Percentiles rank a stretch among this genome's conserved stretches.
These are phyloP conservation scores for Rana temporaria DNA, from an alignment of 2,113 vertebrate genomes.

Conservation along the genomic window DNA sequence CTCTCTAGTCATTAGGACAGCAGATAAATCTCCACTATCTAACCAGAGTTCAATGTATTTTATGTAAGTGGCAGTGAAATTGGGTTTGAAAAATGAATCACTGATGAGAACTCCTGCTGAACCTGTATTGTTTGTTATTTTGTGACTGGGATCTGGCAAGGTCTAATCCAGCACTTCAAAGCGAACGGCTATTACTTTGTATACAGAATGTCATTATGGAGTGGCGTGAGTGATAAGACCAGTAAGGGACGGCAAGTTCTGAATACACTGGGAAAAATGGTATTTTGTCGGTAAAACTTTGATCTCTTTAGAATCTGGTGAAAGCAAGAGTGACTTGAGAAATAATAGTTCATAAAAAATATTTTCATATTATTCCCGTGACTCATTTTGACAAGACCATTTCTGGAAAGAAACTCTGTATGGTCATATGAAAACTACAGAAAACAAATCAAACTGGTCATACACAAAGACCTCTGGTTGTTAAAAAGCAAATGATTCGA, in stretches of 20 bases:
- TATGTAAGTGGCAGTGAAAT: conserved; percentile 85
- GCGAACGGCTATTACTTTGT: conserved; percentile 82
- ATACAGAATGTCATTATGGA: conserved; percentile 89
- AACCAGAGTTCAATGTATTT: conserved; percentile 81
- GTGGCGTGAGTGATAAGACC: conserved; percentile 88
- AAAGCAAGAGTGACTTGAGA: conserved; percentile 84
- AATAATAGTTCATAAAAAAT: conserved; percentile 61
- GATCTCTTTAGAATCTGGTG: conserved; percentile 90
- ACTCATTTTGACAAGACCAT: neutral
- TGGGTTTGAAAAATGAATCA: conserved; percentile 86
- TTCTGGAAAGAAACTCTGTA: no score
- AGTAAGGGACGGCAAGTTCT: conserved; percentile 78
- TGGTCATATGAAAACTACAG: no score
- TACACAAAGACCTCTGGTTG: no score
- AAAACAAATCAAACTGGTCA: no score
- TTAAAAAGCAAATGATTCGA: no score
- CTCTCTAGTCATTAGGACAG: conserved; percentile 73
- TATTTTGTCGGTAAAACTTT: conserved; percentile 80
- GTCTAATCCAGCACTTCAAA: conserved; percentile 90
- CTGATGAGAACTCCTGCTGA: conserved; percentile 84
- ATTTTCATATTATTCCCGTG: conserved; percentile 7
- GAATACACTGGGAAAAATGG: conserved; percentile 79
- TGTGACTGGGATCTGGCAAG: conserved; percentile 84
- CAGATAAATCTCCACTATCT: conserved; percentile 82
- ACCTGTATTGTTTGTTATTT: conserved; percentile 90